Evolutionary conservation across 2,797 vertebrate genomes (phyloP).

Genomic region (Alcedo quadribrachys): DNA sequence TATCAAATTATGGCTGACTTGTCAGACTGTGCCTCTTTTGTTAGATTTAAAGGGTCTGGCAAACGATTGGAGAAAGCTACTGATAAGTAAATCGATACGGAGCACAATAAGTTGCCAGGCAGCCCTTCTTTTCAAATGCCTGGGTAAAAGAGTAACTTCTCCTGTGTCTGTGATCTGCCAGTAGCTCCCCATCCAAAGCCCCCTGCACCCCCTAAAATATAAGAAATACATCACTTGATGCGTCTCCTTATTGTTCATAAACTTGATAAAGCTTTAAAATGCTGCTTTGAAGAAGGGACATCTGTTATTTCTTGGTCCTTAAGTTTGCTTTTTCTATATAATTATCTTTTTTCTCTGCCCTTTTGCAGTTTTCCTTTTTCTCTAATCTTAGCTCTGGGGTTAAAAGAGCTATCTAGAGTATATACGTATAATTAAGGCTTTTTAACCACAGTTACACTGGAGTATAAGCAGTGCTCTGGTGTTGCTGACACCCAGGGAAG

Average conservation of each 20-base stretch:
- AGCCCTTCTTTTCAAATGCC: background rate
- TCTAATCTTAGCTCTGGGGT: slow-evolving; percentile 50
- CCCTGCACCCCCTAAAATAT: background rate
- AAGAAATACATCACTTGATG: background rate
- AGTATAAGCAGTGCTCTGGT: background rate
- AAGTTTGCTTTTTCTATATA: slow-evolving; percentile 35
- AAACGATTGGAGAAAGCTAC: background rate
- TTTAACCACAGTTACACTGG: slow-evolving; percentile 25
- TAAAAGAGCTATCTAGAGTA: slow-evolving; percentile 43
- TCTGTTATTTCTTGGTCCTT: background rate
- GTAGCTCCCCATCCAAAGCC: background rate
- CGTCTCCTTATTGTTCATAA: slow-evolving; percentile 3
- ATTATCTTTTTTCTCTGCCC: slow-evolving; percentile 23
- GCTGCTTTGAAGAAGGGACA: background rate
- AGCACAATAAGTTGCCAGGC: background rate
- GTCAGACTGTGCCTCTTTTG: slow-evolving; percentile 39
- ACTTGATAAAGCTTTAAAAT: slow-evolving; percentile 4
- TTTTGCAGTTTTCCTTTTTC: slow-evolving; percentile 34
- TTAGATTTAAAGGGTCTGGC: slow-evolving; percentile 37
- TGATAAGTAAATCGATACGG: slow-evolving; percentile 37
- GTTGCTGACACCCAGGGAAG: background rate
- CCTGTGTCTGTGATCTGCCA: background rate
- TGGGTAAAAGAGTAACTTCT: slow-evolving; percentile 1
- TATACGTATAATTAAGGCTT: slow-evolving; percentile 46
- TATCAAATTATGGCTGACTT: slow-evolving; percentile 59